These are phyloP conservation scores for Mesorhabditis belari DNA, from an alignment of 2,888 invertebrate species.

Conservation along the genomic window DNA sequence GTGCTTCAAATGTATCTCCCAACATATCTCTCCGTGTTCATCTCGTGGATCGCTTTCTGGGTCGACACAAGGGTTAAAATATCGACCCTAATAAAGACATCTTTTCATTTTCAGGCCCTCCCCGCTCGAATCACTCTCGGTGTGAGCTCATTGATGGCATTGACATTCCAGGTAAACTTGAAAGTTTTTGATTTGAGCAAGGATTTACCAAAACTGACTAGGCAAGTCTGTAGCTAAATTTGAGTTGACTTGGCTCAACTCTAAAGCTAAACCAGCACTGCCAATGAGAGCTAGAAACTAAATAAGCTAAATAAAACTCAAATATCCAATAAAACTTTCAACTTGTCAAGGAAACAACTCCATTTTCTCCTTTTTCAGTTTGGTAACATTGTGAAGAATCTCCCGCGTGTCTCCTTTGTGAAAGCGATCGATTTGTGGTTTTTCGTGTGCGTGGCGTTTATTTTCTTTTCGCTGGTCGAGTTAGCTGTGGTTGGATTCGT, in stretches of 20 bases:
- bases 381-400: constrained; percentile 51
- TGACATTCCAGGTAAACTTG: constrained; percentile 50
- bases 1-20: constrained; percentile 52
- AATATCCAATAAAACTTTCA: no score
- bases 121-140: constrained; percentile 52
- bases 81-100: not conserved
- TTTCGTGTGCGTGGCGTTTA: constrained; percentile 51
- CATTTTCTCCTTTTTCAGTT: constrained; percentile 31
- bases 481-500: constrained; percentile 51
- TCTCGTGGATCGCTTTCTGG: constrained; percentile 52
- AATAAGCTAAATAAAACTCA: not conserved
- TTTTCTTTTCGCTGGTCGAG: constrained; percentile 51
- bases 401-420: constrained; percentile 51
- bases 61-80: constrained; percentile 42
- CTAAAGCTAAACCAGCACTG: no score
- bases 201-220: no score
- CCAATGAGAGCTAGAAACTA: no score
- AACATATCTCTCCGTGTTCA: constrained; percentile 47
- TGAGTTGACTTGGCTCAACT: no score
- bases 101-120: constrained; percentile 22
- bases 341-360: no score
- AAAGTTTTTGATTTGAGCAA: no score
- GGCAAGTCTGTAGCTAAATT: no score
- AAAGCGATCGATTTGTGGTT: constrained; percentile 53
- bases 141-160: constrained; percentile 50